Conservation (phyloP, 1,140 invertebrate genomes). For the Cryptotermes secundus region DNA sequence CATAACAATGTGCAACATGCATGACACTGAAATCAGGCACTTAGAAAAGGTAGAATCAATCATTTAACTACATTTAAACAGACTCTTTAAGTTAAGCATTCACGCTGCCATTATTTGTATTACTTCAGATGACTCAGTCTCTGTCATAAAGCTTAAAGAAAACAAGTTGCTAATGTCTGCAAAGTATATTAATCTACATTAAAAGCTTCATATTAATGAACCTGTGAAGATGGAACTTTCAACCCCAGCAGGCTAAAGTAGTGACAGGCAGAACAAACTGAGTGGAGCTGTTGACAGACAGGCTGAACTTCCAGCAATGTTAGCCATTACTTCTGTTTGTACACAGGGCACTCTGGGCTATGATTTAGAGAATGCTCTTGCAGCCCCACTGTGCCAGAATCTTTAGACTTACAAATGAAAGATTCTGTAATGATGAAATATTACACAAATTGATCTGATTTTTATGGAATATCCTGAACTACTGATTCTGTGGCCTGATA, state of each 20-base stretch:
- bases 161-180: neutral
- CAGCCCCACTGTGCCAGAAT: no score
- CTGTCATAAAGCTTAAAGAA: neutral
- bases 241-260: neutral
- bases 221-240: neutral
- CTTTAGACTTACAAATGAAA: no score
- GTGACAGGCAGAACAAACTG: neutral
- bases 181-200: neutral
- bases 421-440: no score
- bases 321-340: neutral
- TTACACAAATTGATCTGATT: no score
- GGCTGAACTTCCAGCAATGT: neutral
- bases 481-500: no score
- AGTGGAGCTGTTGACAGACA: neutral
- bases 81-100: neutral
- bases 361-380: neutral
- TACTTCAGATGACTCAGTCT: neutral
- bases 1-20: conserved; percentile 19
- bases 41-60: neutral
- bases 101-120: neutral
- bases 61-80: neutral
- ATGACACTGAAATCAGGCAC: neutral
- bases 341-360: neutral
- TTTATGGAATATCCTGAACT: no score
- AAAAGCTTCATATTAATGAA: neutral